Percentiles rank a stretch among this genome's conserved stretches.
Evolutionary conservation across 2,113 vertebrate species (phyloP).

Genomic region (Oreochromis aureus): DNA sequence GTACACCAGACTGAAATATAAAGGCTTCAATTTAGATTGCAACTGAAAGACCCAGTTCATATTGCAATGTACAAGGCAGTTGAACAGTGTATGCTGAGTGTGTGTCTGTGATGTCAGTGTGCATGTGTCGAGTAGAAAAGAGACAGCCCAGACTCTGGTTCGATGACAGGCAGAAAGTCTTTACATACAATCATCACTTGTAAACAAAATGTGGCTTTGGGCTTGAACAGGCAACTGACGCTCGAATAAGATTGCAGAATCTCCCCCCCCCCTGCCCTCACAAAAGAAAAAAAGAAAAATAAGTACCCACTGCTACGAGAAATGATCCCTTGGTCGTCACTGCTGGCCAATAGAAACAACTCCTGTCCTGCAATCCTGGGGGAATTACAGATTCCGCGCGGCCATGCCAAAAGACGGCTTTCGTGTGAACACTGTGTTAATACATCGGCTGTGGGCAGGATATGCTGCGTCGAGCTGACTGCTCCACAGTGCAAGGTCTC

Average conservation of each 20-base stretch:
- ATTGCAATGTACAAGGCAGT: conserved; percentile 97
- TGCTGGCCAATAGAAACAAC: conserved; percentile 26
- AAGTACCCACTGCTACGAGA: conserved; percentile 25
- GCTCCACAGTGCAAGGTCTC: conserved; percentile 49
- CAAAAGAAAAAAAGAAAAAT: not conserved
- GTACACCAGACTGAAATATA: conserved; percentile 86
- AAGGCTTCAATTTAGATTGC: conserved; percentile 92
- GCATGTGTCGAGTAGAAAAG: conserved; percentile 39
- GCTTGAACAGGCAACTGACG: conserved; percentile 56
- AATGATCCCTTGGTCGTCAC: conserved; percentile 10
- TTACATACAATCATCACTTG: conserved; percentile 74
- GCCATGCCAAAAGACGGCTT: conserved; percentile 22
- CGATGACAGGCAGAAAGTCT: conserved; percentile 53
- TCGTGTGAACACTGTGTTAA: conserved; percentile 51
- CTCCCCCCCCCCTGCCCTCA: not conserved
- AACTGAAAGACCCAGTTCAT: conserved; percentile 70
- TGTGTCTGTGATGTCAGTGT: conserved; percentile 45
- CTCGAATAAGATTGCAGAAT: conserved; percentile 21
- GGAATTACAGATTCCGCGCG: conserved; percentile 29
- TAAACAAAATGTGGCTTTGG: conserved; percentile 75
- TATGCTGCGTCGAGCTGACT: conserved; percentile 27
- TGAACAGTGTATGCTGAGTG: conserved; percentile 69
- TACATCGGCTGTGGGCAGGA: conserved; percentile 45
- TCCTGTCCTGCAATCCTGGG: conserved; percentile 14
- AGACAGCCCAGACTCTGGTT: conserved; percentile 54